Evolutionary conservation across 2,797 vertebrate genomes (phyloP).

Genomic region (Agapornis canus): DNA sequence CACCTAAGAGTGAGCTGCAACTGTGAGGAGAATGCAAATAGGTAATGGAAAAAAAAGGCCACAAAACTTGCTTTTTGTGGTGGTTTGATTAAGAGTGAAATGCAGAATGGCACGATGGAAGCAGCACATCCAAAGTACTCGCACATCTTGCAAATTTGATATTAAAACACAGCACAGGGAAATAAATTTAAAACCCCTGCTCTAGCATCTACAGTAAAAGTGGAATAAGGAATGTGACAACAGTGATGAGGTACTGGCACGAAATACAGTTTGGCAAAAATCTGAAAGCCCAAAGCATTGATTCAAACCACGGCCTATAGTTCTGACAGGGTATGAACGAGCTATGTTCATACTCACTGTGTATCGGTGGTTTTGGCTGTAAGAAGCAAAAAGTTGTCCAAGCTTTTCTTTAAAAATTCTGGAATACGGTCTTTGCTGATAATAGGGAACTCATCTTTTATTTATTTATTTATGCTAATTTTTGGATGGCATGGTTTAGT

Average conservation of each 20-base stretch:
- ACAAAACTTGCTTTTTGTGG: background rate
- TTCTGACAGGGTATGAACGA: background rate
- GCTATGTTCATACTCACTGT: background rate
- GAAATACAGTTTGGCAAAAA: background rate
- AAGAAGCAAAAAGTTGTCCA: background rate
- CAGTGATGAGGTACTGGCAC: background rate
- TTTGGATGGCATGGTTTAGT: background rate
- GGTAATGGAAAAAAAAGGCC: background rate
- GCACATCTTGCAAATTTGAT: background rate
- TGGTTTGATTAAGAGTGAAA: background rate
- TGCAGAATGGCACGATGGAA: background rate
- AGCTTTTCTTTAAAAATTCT: background rate
- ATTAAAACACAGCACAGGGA: background rate
- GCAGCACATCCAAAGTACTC: background rate
- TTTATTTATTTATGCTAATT: background rate
- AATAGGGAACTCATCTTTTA: background rate
- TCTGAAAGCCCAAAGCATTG: background rate
- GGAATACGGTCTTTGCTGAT: background rate
- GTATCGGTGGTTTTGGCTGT: background rate
- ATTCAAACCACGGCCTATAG: background rate
- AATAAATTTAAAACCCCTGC: background rate
- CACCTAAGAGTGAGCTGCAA: background rate
- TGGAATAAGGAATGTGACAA: background rate
- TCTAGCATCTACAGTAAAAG: background rate
- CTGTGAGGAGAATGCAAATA: background rate